A percentile compares a stretch with the other conserved stretches of the same genome.
Evolutionary conservation across 2,113 vertebrate genomes (phyloP).

Genomic region (Reinhardtius hippoglossoides): DNA sequence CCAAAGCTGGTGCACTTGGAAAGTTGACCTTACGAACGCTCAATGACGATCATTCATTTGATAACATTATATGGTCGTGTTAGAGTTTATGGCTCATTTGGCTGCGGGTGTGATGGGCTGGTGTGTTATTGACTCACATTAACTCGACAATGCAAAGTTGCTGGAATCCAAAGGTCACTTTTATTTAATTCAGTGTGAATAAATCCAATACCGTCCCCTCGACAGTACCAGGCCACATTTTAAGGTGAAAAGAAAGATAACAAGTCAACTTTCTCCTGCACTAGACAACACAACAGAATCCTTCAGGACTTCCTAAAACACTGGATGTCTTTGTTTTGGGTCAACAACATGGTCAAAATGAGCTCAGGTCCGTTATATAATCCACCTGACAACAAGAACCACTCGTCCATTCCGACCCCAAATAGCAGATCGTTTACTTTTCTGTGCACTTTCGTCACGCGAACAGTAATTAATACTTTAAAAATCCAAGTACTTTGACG

Average conservation of each 20-base stretch:
- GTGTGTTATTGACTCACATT: not conserved
- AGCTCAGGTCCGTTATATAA: conserved; percentile 25
- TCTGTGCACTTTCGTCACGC: not conserved
- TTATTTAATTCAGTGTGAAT: conserved; percentile 75
- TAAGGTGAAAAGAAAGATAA: conserved; percentile 43
- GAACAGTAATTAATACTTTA: conserved; percentile 51
- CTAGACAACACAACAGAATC: conserved; percentile 35
- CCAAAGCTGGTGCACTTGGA: conserved; percentile 18
- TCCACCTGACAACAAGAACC: conserved; percentile 14
- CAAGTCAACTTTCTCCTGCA: conserved; percentile 20
- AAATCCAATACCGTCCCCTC: conserved; percentile 48
- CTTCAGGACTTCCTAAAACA: conserved; percentile 9
- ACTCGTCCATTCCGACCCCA: conserved; percentile 4
- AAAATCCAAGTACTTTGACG: conserved; percentile 61
- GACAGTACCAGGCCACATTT: conserved; percentile 41
- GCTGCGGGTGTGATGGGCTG: not conserved
- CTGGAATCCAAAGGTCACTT: conserved; percentile 78
- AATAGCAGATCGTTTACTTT: conserved; percentile 19
- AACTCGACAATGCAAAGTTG: not conserved
- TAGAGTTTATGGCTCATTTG: not conserved
- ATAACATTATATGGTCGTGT: conserved; percentile 3
- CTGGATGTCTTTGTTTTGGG: conserved; percentile 26
- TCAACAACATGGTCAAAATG: conserved; percentile 34
- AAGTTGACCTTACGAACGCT: conserved; percentile 5
- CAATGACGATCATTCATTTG: not conserved